Evolutionary conservation across 2,113 vertebrate genomes (phyloP).

Genomic region (Pyrgilauda ruficollis): DNA sequence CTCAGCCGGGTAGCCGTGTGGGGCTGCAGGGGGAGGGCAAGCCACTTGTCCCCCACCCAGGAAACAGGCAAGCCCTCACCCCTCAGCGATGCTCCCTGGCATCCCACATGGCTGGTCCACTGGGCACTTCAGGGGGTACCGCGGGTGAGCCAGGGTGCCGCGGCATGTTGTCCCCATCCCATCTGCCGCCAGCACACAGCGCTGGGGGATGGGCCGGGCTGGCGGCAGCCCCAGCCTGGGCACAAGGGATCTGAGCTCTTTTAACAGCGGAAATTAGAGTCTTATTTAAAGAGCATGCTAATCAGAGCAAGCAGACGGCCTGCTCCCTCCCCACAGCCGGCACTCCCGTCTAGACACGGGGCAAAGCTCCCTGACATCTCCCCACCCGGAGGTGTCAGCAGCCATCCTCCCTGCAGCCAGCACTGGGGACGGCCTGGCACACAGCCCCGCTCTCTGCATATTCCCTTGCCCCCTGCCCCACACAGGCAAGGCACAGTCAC

Average conservation of each 20-base stretch:
- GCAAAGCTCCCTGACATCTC: background rate
- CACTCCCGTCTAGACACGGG: background rate
- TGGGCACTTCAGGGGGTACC: background rate
- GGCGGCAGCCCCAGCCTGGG: conserved; percentile 38
- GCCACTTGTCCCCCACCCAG: background rate
- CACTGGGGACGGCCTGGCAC: background rate
- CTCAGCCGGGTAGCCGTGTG: background rate
- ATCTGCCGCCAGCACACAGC: background rate
- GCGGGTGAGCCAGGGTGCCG: accelerated
- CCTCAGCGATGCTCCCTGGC: background rate
- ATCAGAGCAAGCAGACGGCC: conserved; percentile 27
- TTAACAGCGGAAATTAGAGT: conserved; percentile 51
- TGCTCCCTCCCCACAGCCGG: background rate
- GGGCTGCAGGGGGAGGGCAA: background rate
- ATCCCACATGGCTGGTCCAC: accelerated
- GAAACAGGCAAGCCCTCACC: background rate
- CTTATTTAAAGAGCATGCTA: conserved; percentile 64
- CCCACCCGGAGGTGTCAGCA: background rate
- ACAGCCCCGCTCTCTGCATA: accelerated
- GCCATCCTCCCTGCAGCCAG: background rate
- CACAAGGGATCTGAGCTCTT: conserved; percentile 58
- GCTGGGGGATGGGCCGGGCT: conserved; percentile 37
- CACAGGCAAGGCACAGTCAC: background rate
- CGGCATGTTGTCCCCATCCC: background rate
- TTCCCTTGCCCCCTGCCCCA: background rate